These are phyloP conservation scores for Elephas maximus DNA, from an alignment of 2,113 vertebrate species.

Conservation along the genomic window DNA sequence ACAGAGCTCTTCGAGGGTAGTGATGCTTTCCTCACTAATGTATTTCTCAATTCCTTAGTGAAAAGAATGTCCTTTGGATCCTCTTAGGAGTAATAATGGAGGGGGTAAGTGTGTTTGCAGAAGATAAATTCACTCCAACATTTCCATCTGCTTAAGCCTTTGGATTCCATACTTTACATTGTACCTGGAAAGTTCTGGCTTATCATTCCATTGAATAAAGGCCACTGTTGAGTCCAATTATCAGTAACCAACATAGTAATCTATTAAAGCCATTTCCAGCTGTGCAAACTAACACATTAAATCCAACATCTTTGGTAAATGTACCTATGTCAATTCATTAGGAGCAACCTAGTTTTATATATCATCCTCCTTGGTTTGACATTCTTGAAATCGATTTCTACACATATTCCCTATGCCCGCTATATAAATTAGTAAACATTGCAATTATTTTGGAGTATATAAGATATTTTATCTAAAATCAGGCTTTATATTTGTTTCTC, in stretches of 20 bases:
- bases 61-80: neutral
- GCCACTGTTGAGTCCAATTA: neutral
- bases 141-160: neutral
- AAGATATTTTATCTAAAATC: neutral
- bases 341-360: neutral
- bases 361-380: neutral
- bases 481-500: neutral
- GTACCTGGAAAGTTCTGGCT: neutral
- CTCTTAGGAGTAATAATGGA: neutral
- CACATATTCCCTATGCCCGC: neutral
- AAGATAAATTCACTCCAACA: neutral
- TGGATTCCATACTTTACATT: neutral
- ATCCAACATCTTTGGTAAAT: neutral
- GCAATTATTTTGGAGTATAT: neutral
- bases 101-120: neutral
- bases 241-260: neutral
- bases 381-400: neutral
- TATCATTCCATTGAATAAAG: neutral
- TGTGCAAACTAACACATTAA: neutral
- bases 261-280: neutral
- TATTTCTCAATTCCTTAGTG: neutral
- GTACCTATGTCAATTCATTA: neutral
- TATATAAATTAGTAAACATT: neutral
- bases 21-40: neutral
- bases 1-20: neutral